phyloP scores from a whole-genome alignment of 2,113 vertebrate species.

The Nibea albiflora region DNA sequence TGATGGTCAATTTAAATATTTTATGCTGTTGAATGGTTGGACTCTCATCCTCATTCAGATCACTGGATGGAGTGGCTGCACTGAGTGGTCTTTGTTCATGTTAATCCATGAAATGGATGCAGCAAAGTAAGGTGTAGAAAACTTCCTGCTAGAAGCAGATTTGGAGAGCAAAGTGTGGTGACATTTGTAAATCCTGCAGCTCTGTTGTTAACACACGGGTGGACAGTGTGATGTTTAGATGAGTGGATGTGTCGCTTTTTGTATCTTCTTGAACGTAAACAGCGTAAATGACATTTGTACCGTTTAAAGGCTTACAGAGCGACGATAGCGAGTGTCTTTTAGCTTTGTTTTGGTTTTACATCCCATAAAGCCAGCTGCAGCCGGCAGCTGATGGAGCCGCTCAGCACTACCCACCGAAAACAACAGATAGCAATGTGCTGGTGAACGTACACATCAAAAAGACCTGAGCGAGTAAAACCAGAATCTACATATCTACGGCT shows the following conservation, averaged over 20 bases:
- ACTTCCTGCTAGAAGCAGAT: background rate
- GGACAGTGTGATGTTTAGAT: background rate
- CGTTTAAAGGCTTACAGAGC: no score
- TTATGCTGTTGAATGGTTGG: conserved; percentile 61
- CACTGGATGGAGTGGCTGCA: conserved; percentile 46
- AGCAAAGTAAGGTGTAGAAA: conserved; percentile 7
- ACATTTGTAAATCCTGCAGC: background rate
- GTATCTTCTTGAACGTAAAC: background rate
- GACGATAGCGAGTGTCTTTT: background rate
- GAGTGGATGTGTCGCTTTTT: no score
- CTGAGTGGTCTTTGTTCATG: conserved; percentile 61
- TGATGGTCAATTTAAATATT: conserved; percentile 69
- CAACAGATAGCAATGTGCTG: background rate
- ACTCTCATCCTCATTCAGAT: conserved; percentile 52
- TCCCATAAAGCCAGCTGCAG: background rate
- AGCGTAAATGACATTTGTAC: background rate
- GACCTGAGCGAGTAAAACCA: background rate
- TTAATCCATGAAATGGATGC: conserved; percentile 56
- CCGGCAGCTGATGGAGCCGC: background rate
- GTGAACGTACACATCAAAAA: background rate
- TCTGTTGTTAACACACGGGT: background rate
- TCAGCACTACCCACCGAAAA: no score
- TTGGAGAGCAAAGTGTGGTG: background rate
- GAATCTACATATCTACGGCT: background rate
- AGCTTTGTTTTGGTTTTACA: no score